phyloP scores from a whole-genome alignment of 1,140 invertebrate species.

The Acromyrmex echinatior region DNA sequence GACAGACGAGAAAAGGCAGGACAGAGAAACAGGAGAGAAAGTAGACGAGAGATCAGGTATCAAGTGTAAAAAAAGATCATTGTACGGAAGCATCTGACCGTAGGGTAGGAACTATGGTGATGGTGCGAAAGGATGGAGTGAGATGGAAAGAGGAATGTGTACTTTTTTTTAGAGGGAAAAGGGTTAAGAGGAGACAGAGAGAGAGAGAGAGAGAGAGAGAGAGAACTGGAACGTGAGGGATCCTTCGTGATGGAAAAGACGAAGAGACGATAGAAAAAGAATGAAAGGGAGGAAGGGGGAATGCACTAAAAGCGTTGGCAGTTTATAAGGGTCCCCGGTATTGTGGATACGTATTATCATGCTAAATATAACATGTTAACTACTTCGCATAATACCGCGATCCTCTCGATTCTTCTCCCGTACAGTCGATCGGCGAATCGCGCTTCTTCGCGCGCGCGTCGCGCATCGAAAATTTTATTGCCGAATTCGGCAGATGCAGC shows the following conservation, averaged over 20 bases:
- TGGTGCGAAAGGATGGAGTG: conserved; percentile 61
- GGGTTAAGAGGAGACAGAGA: conserved; percentile 33
- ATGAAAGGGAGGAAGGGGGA: conserved; percentile 69
- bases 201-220: not conserved
- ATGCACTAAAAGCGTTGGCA: conserved; percentile 84
- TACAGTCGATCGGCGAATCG: conserved; percentile 74
- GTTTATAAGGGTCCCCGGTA: conserved; percentile 85
- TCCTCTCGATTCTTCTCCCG: conserved; percentile 70
- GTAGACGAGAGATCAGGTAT: conserved; percentile 83
- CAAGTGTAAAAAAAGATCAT: conserved; percentile 82
- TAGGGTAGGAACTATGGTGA: conserved; percentile 79
- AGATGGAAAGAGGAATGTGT: conserved; percentile 45
- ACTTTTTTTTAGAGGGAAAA: conserved; percentile 11
- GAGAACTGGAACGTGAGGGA: conserved; percentile 48
- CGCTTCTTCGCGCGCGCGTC: conserved; percentile 60
- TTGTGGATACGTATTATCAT: conserved; percentile 86
- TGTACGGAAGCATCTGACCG: conserved; percentile 85
- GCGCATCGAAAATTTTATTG: conserved; percentile 75
- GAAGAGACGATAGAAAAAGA: conserved; percentile 44
- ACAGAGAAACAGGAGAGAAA: conserved; percentile 63
- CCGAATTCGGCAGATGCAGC: conserved; percentile 72
- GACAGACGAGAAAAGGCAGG: conserved; percentile 39
- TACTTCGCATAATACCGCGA: conserved; percentile 85
- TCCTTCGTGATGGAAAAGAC: conserved; percentile 27
- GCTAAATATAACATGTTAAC: conserved; percentile 88